Evolutionary conservation across 2,888 invertebrate species (phyloP).

Genomic region (Dryomyza anilis): DNA sequence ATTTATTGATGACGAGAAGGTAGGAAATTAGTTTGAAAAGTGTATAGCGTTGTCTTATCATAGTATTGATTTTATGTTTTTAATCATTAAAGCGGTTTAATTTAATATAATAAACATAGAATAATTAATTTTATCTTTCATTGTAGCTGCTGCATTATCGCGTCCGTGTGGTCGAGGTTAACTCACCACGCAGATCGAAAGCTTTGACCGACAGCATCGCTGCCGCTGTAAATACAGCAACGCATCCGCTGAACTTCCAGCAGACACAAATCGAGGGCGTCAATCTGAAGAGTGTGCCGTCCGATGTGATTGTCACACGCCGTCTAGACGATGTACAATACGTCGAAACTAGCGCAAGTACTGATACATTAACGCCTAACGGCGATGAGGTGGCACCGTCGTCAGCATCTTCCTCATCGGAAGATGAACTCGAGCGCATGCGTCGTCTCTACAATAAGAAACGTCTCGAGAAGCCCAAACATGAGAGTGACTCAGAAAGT

Average conservation of each 20-base stretch:
- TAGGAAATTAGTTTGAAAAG: slow-evolving; percentile 30
- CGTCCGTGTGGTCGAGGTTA: slow-evolving; percentile 50
- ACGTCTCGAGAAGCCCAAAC: not conserved
- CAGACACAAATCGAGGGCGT: slow-evolving; percentile 49
- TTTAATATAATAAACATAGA: too few species aligned
- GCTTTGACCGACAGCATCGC: slow-evolving; percentile 38
- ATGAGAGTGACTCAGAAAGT: slow-evolving; percentile 39
- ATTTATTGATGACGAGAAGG: slow-evolving; percentile 53
- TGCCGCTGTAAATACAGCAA: slow-evolving; percentile 25
- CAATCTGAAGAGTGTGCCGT: slow-evolving; percentile 54
- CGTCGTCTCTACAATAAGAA: slow-evolving; percentile 32
- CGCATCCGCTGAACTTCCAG: slow-evolving; percentile 47
- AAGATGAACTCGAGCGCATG: slow-evolving; percentile 36
- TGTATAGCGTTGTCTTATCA: too few species aligned
- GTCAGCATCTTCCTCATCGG: slow-evolving; percentile 31
- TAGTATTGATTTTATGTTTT: too few species aligned
- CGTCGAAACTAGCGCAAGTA: too few species aligned
- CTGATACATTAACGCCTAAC: too few species aligned
- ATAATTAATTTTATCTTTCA: not conserved
- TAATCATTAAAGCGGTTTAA: too few species aligned
- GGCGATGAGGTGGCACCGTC: slow-evolving; percentile 21
- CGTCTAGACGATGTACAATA: slow-evolving; percentile 40
- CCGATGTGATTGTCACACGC: slow-evolving; percentile 52
- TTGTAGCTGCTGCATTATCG: slow-evolving; percentile 51
- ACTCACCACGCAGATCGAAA: slow-evolving; percentile 46